Evolutionary conservation across 2,113 vertebrate species (phyloP), one percentile per base, ranked within the genome.

Genomic region (Microcebus jonahi): DNA sequence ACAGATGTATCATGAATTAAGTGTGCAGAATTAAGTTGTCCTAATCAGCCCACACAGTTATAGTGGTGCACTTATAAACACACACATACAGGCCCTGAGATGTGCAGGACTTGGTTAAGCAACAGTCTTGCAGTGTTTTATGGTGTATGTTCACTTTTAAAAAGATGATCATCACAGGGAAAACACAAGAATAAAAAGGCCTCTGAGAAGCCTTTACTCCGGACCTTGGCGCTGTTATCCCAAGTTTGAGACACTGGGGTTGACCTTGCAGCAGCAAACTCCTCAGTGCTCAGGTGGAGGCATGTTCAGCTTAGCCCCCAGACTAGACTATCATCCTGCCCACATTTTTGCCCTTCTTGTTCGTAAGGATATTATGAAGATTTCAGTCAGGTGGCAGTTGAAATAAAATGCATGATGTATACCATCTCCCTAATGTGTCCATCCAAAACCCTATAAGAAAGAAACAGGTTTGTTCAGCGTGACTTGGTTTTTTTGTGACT

Each of bases 101-200:
- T 6, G 20, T 84, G 31, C 50, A 92, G 6, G 83, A 39, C 48
- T 36, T 68, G 36, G 57, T 45, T 68, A 8, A 63, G 89, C 21
- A 81, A 6, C 57, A 76, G 53, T 91, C 70, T 59, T 45, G 68
- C 45, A 10, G 20, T 21, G 53, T 17, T 82, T 13, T 39, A 1
- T 39, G 82, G n/a, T 34, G 13, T 39, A 14, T 68, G 65, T 84
- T 21, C n/a, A 39, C 61, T 34, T 90, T 81, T 53, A 12, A 80
- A 91, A 97, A 91, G 18, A 55, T 76, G 39, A 21, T 90, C 36
- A 71, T 31, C 31, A 53, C 18, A 70, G 31, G 68, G 89, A 93
- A 81, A 76, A 88, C 39, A 48, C 21, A 48, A 21, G 29, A 68
- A 21, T n/a, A 36, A 95, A 61, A 76, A 13, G 7, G 59, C 34